A percentile compares a stretch with the other conserved stretches of the same genome.
Evolutionary conservation across 1,140 invertebrate genomes (phyloP).

Genomic region (Bombus soroeensis): DNA sequence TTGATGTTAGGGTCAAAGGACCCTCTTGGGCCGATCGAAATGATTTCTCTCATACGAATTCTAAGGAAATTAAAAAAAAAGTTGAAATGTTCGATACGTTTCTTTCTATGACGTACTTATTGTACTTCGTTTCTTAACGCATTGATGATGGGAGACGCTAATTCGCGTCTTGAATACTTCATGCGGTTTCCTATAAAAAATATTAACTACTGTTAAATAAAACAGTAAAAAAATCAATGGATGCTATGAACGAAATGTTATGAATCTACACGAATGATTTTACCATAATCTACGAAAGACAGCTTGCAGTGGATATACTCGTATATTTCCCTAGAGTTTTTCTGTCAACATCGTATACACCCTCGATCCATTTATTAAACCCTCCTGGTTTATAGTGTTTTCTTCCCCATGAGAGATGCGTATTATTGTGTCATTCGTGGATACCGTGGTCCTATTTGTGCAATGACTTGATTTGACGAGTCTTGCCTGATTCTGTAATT

Average conservation of each 20-base stretch:
- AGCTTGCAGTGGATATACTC: background rate
- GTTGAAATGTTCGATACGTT: too few relatives aligned
- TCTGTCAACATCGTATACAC: background rate
- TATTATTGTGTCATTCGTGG: background rate
- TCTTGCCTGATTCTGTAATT: background rate
- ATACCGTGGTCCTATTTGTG: background rate
- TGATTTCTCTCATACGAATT: too few relatives aligned
- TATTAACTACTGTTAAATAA: too few relatives aligned
- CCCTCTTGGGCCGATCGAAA: background rate
- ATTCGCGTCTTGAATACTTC: too few relatives aligned
- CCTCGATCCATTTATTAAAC: background rate
- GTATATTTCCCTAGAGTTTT: background rate
- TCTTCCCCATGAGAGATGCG: background rate
- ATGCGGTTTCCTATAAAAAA: too few relatives aligned
- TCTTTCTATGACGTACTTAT: too few relatives aligned
- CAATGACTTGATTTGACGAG: background rate
- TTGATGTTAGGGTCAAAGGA: background rate
- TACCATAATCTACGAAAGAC: background rate
- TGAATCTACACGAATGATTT: background rate
- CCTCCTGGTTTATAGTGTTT: background rate
- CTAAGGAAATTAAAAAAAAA: too few relatives aligned
- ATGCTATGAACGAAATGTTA: too few relatives aligned
- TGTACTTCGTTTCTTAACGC: too few relatives aligned
- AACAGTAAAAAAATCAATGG: too few relatives aligned
- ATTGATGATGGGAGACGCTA: too few relatives aligned